Evolutionary conservation across 2,888 invertebrate genomes (phyloP).

Genomic region (Hybos culiciformis): DNA sequence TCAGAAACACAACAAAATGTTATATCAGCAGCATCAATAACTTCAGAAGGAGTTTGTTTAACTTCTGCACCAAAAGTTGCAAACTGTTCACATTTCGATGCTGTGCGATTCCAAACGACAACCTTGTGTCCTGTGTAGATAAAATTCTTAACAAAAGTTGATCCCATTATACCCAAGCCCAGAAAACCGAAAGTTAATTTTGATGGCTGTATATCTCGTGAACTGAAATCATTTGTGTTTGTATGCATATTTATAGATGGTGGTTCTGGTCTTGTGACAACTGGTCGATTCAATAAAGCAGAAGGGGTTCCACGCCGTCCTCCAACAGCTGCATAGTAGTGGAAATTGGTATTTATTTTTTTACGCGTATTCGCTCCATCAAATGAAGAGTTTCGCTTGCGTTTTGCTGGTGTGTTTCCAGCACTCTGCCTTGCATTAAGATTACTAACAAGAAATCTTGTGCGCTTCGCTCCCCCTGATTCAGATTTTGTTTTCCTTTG

Average conservation of each 20-base stretch:
- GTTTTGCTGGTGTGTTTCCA: slow-evolving; percentile 25
- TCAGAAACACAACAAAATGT: slow-evolving; percentile 93
- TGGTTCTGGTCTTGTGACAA: slow-evolving; percentile 45
- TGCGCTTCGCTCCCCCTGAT: slow-evolving; percentile 15
- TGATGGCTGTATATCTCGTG: slow-evolving; percentile 76
- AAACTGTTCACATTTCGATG: slow-evolving; percentile 58
- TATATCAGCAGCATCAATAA: slow-evolving; percentile 80
- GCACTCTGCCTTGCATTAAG: neutral
- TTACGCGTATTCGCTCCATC: slow-evolving; percentile 19
- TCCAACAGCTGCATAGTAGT: slow-evolving; percentile 9
- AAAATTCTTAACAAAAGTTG: slow-evolving; percentile 88
- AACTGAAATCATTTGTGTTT: slow-evolving; percentile 61
- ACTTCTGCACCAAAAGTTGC: slow-evolving; percentile 74
- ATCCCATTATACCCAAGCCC: slow-evolving; percentile 90
- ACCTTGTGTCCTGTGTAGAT: slow-evolving; percentile 88
- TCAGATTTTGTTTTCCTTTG: slow-evolving; percentile 17
- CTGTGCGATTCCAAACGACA: slow-evolving; percentile 85
- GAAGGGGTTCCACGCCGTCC: slow-evolving; percentile 27
- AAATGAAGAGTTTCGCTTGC: slow-evolving; percentile 39
- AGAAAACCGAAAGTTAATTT: slow-evolving; percentile 84
- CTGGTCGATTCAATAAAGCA: slow-evolving; percentile 31
- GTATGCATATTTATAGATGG: slow-evolving; percentile 64
- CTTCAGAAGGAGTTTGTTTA: slow-evolving; percentile 82
- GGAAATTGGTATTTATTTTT: slow-evolving; percentile 14
- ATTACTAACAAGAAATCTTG: neutral